Evolutionary conservation across 2,888 invertebrate species (phyloP).

Genomic region (Gymnocheta viridis): DNA sequence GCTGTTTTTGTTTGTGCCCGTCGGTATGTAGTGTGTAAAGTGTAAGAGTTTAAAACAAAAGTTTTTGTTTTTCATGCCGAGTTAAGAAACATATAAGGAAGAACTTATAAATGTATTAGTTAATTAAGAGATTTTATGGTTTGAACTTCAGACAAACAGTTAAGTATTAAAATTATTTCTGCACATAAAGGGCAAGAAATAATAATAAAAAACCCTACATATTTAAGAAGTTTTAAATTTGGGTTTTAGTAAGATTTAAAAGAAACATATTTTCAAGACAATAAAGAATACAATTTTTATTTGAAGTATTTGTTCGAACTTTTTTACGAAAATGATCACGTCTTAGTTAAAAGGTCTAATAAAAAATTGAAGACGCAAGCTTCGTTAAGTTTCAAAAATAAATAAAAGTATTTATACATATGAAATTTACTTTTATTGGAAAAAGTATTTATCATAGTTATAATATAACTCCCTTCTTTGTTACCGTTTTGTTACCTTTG

Average conservation of each 20-base stretch:
- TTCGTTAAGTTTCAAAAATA: no score
- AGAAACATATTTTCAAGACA: no score
- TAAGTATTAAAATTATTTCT: not conserved
- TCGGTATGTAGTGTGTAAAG: not conserved
- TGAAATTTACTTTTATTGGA: no score
- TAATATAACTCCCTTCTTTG: no score
- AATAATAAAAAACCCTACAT: not conserved
- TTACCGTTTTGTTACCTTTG: no score
- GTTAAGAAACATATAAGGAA: not conserved
- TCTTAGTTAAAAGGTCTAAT: no score
- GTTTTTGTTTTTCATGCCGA: slow-evolving; percentile 12
- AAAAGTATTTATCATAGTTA: no score
- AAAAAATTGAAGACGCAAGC: no score
- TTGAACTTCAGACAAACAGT: slow-evolving; percentile 22
- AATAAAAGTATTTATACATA: no score
- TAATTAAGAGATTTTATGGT: slow-evolving; percentile 52
- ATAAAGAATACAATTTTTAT: no score
- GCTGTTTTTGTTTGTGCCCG: slow-evolving; percentile 6
- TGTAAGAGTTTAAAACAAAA: slow-evolving; percentile 31
- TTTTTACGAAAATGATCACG: no score
- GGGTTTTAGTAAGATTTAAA: not conserved
- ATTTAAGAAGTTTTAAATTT: not conserved
- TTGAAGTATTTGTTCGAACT: no score
- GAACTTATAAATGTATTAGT: slow-evolving; percentile 33
- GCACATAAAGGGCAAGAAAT: not conserved